Conservation (phyloP, 2,113 vertebrate genomes). For the Recurvirostra avosetta region DNA sequence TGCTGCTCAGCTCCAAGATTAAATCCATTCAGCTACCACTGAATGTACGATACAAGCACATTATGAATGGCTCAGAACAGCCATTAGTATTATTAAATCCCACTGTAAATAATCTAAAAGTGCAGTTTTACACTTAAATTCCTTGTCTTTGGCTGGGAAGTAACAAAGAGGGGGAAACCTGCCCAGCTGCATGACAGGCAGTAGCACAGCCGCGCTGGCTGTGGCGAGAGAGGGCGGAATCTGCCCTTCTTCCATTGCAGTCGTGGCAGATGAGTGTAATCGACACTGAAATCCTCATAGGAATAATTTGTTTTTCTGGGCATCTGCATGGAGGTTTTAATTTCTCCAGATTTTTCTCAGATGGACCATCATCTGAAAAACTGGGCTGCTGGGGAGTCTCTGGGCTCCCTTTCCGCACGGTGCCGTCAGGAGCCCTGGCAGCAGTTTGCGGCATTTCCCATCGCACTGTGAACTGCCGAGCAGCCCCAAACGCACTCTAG, state of each 20-base stretch:
- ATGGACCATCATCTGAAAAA: not conserved
- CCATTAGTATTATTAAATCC: not conserved
- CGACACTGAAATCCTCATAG: not conserved
- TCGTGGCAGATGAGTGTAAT: rapidly evolving
- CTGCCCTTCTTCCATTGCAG: not conserved
- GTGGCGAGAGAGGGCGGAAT: not conserved
- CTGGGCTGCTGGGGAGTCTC: not conserved
- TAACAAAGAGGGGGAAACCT: not conserved
- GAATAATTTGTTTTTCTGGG: not conserved
- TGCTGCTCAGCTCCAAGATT: not conserved
- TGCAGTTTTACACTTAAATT: not conserved
- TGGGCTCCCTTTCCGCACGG: rapidly evolving
- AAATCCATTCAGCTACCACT: not conserved
- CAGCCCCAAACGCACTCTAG: not conserved
- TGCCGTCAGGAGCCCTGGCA: rapidly evolving
- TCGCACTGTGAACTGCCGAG: rapidly evolving
- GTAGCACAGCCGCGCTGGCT: rapidly evolving
- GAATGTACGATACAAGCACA: not conserved
- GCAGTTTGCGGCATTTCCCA: not conserved
- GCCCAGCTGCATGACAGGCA: rapidly evolving
- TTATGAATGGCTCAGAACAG: not conserved
- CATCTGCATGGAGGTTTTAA: not conserved
- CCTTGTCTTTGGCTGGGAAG: not conserved
- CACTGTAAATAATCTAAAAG: not conserved
- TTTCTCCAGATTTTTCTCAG: not conserved